Conservation (phyloP, 2,113 vertebrate species). For the Mustela lutreola region DNA sequence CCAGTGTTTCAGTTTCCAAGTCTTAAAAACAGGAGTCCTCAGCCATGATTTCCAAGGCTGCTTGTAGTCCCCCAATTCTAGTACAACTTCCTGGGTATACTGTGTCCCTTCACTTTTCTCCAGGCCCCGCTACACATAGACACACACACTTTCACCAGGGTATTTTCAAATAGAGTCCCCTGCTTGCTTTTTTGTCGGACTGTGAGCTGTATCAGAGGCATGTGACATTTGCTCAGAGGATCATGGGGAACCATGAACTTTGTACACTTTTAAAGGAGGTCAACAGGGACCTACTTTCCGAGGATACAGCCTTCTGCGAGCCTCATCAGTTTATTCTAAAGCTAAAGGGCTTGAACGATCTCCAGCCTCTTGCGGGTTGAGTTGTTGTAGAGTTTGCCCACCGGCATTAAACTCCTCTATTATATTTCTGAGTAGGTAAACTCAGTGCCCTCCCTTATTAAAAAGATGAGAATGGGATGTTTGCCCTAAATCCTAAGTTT, state of each 20-base stretch:
- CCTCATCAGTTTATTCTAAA: conserved; percentile 75
- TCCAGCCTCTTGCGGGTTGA: conserved; percentile 35
- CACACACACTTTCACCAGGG: conserved; percentile 27
- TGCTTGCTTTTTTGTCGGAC: conserved; percentile 51
- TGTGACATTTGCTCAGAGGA: conserved; percentile 80
- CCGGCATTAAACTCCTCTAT: conserved; percentile 67
- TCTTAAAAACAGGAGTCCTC: not conserved
- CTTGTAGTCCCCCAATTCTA: not conserved
- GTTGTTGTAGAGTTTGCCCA: conserved; percentile 67
- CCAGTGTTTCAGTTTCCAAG: not conserved
- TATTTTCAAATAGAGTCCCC: conserved; percentile 68
- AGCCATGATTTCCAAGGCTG: not conserved
- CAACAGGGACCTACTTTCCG: conserved; percentile 53
- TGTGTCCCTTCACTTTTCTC: not conserved
- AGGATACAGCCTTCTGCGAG: conserved; percentile 54
- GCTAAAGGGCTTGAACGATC: conserved; percentile 58
- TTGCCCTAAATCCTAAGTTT: conserved; percentile 58
- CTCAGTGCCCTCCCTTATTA: conserved; percentile 57
- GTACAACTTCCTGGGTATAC: not conserved
- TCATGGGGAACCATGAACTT: conserved; percentile 79
- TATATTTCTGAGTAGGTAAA: conserved; percentile 72
- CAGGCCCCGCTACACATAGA: not conserved
- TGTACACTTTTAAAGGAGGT: conserved; percentile 75
- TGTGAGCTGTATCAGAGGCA: conserved; percentile 53
- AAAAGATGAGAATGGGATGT: conserved; percentile 51